Percentiles rank a stretch among this genome's conserved stretches.
These are phyloP conservation scores for Chloromyia formosa DNA, from an alignment of 2,888 invertebrate species.

Conservation along the genomic window DNA sequence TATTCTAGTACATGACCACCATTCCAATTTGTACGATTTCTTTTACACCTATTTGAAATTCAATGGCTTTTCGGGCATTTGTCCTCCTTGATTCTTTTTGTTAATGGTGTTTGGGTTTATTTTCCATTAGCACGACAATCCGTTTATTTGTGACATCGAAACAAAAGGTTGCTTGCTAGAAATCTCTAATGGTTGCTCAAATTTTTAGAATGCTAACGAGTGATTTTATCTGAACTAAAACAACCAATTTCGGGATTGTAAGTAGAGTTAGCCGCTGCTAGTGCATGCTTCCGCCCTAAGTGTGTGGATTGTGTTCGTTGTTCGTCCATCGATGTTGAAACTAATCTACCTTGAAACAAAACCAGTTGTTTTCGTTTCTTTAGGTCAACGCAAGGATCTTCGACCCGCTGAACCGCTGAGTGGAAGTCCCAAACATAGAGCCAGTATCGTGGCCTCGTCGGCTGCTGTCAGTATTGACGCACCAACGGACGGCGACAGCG, in stretches of 20 bases:
- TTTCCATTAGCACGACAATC: no score
- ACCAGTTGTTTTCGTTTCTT: constrained; percentile 61
- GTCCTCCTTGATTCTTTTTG: no score
- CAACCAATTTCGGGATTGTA: constrained; percentile 14
- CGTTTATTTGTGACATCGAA: no score
- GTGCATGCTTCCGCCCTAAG: constrained; percentile 36
- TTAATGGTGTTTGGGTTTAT: no score
- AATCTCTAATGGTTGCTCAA: background rate
- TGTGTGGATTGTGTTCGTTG: constrained; percentile 40
- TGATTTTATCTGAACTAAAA: constrained; percentile 11
- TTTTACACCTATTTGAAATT: no score
- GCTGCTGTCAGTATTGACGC: constrained; percentile 48
- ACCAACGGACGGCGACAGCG: constrained; percentile 55
- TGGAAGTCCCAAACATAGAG: constrained; percentile 67
- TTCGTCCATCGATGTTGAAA: constrained; percentile 44
- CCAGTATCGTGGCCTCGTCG: constrained; percentile 54
- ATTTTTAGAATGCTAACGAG: constrained; percentile 10
- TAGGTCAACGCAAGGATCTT: constrained; percentile 64
- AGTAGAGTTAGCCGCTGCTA: constrained; percentile 35
- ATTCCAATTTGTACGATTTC: no score
- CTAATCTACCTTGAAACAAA: constrained; percentile 50
- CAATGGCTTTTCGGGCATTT: no score
- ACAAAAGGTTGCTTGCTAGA: no score
- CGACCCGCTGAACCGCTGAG: constrained; percentile 61
- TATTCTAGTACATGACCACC: no score